Conservation (phyloP, 2,888 invertebrate species). For the Eupithecia centaureata region DNA sequence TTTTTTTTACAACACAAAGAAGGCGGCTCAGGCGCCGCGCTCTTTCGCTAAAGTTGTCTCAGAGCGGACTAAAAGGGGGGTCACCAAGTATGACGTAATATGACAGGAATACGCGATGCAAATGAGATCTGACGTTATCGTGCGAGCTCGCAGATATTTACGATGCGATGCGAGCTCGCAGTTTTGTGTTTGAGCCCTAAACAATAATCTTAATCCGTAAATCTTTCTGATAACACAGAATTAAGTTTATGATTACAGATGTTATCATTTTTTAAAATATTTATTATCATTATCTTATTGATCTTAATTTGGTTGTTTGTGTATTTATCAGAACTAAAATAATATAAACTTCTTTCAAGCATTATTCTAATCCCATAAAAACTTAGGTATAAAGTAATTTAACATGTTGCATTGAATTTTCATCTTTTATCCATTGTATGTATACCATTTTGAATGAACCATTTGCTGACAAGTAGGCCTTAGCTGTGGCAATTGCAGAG, state of each 20-base stretch:
- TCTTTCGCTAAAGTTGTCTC: too few species aligned
- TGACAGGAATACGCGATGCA: too few species aligned
- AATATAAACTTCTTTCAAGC: background rate
- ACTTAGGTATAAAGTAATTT: background rate
- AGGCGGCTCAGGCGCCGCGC: too few species aligned
- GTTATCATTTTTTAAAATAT: background rate
- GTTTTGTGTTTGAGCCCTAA: too few species aligned
- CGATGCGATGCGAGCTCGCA: too few species aligned
- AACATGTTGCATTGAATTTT: background rate
- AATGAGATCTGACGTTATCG: too few species aligned
- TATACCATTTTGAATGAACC: background rate
- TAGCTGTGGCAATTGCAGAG: background rate
- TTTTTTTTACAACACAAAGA: too few species aligned
- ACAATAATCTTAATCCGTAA: background rate
- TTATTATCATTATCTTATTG: background rate
- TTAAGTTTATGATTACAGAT: background rate
- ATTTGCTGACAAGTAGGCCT: too few species aligned
- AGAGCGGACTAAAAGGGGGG: too few species aligned
- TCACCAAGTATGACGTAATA: too few species aligned
- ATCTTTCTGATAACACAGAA: background rate
- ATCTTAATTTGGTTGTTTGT: background rate
- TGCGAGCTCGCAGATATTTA: too few species aligned
- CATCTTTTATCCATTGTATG: background rate
- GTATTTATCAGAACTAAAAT: background rate
- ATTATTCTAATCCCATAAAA: background rate